phyloP scores from a whole-genome alignment of 2,113 vertebrate species.

The Prolemur simus region DNA sequence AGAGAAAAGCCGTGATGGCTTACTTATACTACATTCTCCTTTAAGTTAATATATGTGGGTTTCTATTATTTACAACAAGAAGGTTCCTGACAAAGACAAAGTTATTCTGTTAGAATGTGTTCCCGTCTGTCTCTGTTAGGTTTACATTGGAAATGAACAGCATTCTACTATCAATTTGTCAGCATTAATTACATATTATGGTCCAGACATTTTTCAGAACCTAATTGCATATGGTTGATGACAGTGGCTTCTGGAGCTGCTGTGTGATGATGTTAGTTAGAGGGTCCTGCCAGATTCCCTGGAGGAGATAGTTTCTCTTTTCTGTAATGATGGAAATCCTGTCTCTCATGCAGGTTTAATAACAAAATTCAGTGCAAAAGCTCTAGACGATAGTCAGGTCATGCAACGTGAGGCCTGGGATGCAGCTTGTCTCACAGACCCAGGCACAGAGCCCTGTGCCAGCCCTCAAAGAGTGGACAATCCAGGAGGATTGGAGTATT shows the following conservation, averaged over 20 bases:
- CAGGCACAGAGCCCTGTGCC: not conserved
- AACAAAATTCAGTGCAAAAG: not conserved
- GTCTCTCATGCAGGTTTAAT: not conserved
- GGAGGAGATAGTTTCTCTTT: not conserved
- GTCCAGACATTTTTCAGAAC: not conserved
- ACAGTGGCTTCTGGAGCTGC: not conserved
- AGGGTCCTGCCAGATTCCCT: not conserved
- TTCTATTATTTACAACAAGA: not conserved
- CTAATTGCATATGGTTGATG: not conserved
- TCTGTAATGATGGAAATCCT: slow-evolving; percentile 16
- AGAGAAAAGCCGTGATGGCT: not conserved
- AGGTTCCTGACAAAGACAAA: slow-evolving; percentile 8
- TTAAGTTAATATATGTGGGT: not conserved
- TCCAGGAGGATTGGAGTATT: not conserved
- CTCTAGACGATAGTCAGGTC: not conserved
- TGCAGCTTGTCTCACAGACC: not conserved
- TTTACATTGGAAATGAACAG: not conserved
- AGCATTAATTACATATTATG: not conserved
- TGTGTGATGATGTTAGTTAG: not conserved
- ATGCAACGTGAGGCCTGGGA: not conserved
- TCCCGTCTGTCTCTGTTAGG: not conserved
- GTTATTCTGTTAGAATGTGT: not conserved
- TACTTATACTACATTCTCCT: not conserved
- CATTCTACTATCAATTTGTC: not conserved
- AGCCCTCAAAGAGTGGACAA: not conserved